These are phyloP conservation scores for Eciton burchellii DNA, from an alignment of 1,140 invertebrate genomes.

Conservation along the genomic window DNA sequence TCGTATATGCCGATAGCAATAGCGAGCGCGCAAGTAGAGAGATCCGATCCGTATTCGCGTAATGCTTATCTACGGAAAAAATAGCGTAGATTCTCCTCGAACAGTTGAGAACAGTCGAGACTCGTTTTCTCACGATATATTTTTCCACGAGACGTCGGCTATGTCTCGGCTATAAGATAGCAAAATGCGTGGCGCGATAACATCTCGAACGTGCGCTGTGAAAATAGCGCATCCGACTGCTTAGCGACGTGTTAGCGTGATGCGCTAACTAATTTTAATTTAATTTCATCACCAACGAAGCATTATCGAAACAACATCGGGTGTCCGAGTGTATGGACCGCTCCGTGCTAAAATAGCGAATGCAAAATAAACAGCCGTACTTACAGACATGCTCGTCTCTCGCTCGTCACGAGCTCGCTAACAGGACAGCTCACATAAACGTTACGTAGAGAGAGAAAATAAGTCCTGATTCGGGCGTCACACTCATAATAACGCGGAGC, in stretches of 20 bases:
- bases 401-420: neutral
- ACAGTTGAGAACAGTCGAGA: neutral
- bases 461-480: slow-evolving; percentile 25
- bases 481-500: neutral
- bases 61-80: neutral
- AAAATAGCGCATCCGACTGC: neutral
- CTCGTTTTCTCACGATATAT: too few species aligned
- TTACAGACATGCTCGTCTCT: neutral
- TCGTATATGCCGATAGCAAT: neutral
- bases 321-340: neutral
- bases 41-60: neutral
- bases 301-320: neutral
- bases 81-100: neutral
- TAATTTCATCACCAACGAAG: neutral
- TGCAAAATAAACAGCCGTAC: slow-evolving; percentile 8
- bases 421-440: slow-evolving; percentile 30
- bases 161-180: neutral
- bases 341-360: neutral
- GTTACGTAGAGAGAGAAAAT: slow-evolving; percentile 30
- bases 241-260: neutral
- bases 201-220: neutral
- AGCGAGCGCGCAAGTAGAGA: neutral
- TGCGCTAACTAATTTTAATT: slow-evolving; percentile 14
- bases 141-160: neutral
- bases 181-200: neutral